A percentile compares a stretch with the other conserved stretches of the same genome.
Conservation (phyloP, 2,797 vertebrate genomes). For the Girardinus metallicus region DNA sequence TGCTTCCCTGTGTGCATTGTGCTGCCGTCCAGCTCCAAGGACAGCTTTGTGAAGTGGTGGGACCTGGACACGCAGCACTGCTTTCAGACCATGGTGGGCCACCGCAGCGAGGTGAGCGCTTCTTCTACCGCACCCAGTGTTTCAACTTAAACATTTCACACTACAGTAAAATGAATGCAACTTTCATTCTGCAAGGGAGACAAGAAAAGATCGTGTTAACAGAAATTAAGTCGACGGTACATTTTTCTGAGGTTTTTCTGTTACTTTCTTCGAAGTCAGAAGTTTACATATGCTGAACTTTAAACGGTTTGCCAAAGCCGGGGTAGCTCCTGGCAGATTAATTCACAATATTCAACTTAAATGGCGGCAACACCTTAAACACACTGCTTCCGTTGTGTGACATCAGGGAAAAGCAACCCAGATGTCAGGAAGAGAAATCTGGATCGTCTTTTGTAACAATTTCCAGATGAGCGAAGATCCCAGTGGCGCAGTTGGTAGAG, state of each 20-base stretch:
- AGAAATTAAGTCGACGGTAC: not conserved
- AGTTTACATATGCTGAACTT: not conserved
- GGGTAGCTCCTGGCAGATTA: no score
- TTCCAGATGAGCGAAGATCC: not conserved
- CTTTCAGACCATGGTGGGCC: conserved; percentile 96
- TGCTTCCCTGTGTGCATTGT: conserved; percentile 1
- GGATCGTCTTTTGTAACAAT: not conserved
- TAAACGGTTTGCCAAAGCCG: not conserved
- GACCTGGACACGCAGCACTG: conserved; percentile 97
- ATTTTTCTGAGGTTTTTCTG: not conserved
- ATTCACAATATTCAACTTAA: not conserved
- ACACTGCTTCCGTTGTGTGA: not conserved
- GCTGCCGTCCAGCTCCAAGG: conserved; percentile 86
- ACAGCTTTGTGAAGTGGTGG: conserved; percentile 98
- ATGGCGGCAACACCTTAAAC: not conserved
- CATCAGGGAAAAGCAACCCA: no score
- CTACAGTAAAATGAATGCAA: not conserved
- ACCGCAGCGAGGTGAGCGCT: conserved; percentile 90
- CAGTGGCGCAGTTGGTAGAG: no score
- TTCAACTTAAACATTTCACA: not conserved
- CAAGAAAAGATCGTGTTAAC: not conserved
- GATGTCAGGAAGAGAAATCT: no score
- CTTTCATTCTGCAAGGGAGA: not conserved
- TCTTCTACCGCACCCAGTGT: not conserved
- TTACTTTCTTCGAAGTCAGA: not conserved